phyloP scores from a whole-genome alignment of 2,888 invertebrate genomes.

The Allacma fusca region DNA sequence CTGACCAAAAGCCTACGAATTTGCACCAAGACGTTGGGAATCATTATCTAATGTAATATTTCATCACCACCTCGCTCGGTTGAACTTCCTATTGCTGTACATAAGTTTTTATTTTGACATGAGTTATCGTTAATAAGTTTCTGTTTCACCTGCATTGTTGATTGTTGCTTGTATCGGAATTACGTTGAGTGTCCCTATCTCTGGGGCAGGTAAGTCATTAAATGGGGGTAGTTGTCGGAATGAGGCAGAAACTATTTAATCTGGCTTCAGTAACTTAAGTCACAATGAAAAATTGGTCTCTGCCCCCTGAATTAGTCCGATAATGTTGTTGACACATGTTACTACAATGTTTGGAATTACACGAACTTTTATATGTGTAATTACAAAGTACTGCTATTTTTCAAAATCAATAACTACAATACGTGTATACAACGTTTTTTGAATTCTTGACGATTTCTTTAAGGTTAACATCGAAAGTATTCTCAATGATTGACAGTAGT shows the following conservation, averaged over 20 bases:
- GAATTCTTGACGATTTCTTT: no score
- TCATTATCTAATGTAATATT: slow-evolving; percentile 28
- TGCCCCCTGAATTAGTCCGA: no score
- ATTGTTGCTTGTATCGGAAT: slow-evolving; percentile 7
- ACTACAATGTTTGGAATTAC: no score
- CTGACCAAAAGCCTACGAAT: slow-evolving; percentile 27
- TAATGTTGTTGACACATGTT: no score
- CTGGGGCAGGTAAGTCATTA: slow-evolving; percentile 5
- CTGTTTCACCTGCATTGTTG: background rate
- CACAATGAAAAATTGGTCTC: background rate
- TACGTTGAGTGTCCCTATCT: background rate
- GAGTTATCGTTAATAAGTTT: background rate
- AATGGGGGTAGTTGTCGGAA: background rate
- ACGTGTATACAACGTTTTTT: no score
- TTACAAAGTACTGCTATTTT: no score
- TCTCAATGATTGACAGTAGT: no score
- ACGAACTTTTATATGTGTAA: no score
- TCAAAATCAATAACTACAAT: no score
- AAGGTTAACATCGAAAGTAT: no score
- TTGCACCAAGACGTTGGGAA: slow-evolving; percentile 30
- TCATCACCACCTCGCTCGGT: background rate
- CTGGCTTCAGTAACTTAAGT: background rate
- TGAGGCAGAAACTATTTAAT: background rate
- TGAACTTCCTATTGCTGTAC: slow-evolving; percentile 10
- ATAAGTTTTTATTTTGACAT: slow-evolving; percentile 8